Evolutionary conservation across 2,888 invertebrate genomes (phyloP), one percentile per base, ranked within the genome.

Genomic region (Globia sparganii): DNA sequence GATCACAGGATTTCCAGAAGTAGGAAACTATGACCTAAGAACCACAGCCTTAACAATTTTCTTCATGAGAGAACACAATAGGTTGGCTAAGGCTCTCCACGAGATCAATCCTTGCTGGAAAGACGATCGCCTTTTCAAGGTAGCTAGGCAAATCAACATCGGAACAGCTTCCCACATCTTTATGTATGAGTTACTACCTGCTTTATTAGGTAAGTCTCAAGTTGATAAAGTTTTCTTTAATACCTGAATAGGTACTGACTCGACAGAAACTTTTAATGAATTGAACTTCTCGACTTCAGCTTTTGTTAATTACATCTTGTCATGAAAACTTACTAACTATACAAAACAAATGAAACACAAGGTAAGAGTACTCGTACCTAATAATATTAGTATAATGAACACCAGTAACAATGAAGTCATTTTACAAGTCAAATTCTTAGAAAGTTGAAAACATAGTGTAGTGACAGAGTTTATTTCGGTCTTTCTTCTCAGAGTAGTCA

Each of bases 11-110:
- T 92, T 89, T 40, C 91, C 94, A 70, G 91, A 90, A 90, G 91
- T 90, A n/a, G 94, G 94, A 46, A 94, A 94, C 84, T 90, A 91
- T 76, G 94, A 94, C 71, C 83, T 95, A 46, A 90, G 94, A 79
- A 93, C 94, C 0, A 93, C 94, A 13, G 89, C 91, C 1, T 87
- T 95, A 37, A 89, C 91, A 18, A 94, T 95, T 87, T 95, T 93
- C 84, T 95, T 95, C 81, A 92, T 93, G 91, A 90, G 94, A n/a
- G 94, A 95, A 83, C 95, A 95, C 81, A 95, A 95, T 78, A 90
- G 94, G 37, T 65, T 95, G n/a, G 95, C 95, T 8, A 91, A 78
- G 31, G 87, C 84, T 21, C 87, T 95, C 25, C 91, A 90, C 40
- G 85, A 91, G 31, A 88, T 95, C 4, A 95, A 95, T 82, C 94